These are phyloP conservation scores for Zosterops hypoxanthus DNA, from an alignment of 2,113 vertebrate genomes.

Conservation along the genomic window DNA sequence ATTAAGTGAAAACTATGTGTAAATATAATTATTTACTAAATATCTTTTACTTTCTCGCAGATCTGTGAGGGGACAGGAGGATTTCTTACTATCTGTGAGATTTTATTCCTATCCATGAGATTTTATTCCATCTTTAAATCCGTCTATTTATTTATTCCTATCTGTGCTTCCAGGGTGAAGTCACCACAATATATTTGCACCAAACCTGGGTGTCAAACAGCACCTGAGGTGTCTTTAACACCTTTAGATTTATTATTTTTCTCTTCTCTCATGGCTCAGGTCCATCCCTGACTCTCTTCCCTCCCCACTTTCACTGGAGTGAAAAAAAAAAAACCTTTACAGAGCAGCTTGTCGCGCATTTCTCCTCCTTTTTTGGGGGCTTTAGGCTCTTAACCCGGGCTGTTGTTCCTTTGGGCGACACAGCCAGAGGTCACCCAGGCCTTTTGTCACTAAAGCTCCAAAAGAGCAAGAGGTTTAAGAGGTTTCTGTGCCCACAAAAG, in stretches of 20 bases:
- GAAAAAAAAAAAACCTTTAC: background rate
- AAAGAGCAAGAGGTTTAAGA: conserved; percentile 43
- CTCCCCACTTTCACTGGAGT: background rate
- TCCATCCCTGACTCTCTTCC: background rate
- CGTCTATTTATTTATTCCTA: background rate
- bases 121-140: too few species aligned
- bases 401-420: conserved; percentile 7
- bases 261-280: background rate
- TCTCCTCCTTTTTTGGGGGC: background rate
- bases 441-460: background rate
- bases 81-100: background rate
- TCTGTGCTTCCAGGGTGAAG: background rate
- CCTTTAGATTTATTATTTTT: background rate
- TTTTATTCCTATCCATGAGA: too few species aligned
- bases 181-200: background rate
- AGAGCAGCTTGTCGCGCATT: background rate
- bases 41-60: background rate
- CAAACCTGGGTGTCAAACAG: background rate
- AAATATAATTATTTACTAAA: too few species aligned
- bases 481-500: background rate
- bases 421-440: conserved; percentile 40
- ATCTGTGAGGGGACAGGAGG: rapidly evolving
- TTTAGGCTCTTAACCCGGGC: conserved; percentile 56
- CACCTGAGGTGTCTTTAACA: background rate
- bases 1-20: too few species aligned